These are phyloP conservation scores for Andricus curvator DNA, from an alignment of 2,888 invertebrate genomes.

Conservation along the genomic window DNA sequence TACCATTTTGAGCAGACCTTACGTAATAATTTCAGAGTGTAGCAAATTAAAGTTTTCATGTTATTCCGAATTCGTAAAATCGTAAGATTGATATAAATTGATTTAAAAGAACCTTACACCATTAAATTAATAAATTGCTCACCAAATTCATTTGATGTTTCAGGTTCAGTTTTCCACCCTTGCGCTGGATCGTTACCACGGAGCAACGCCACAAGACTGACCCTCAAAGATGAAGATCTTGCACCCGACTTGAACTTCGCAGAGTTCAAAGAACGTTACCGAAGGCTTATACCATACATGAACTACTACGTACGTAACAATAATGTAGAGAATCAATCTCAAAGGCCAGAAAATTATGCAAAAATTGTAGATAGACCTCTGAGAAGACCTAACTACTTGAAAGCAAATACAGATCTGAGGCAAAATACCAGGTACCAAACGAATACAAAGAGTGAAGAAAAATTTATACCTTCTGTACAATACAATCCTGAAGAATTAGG, in stretches of 20 bases:
- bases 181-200: slow-evolving; percentile 47
- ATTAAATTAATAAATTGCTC: slow-evolving; percentile 21
- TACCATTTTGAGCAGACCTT: neutral
- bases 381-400: slow-evolving; percentile 46
- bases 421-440: slow-evolving; percentile 44
- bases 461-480: slow-evolving; percentile 74
- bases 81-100: neutral
- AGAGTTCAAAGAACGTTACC: slow-evolving; percentile 83
- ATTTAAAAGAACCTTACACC: neutral
- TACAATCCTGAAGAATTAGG: slow-evolving; percentile 70
- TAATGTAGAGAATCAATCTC: slow-evolving; percentile 79
- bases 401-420: slow-evolving; percentile 39
- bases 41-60: neutral
- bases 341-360: slow-evolving; percentile 63
- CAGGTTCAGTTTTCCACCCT: slow-evolving; percentile 61
- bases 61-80: neutral
- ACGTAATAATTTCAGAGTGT: neutral
- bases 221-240: slow-evolving; percentile 43
- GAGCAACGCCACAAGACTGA: slow-evolving; percentile 56
- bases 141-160: slow-evolving; percentile 48
- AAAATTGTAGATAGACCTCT: slow-evolving; percentile 34
- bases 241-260: slow-evolving; percentile 74
- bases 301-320: slow-evolving; percentile 87
- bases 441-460: slow-evolving; percentile 56
- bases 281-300: slow-evolving; percentile 90